Evolutionary conservation across 92 coral and sea anemone species (phyloP).

Genomic region (Epizoanthus ramosus): DNA sequence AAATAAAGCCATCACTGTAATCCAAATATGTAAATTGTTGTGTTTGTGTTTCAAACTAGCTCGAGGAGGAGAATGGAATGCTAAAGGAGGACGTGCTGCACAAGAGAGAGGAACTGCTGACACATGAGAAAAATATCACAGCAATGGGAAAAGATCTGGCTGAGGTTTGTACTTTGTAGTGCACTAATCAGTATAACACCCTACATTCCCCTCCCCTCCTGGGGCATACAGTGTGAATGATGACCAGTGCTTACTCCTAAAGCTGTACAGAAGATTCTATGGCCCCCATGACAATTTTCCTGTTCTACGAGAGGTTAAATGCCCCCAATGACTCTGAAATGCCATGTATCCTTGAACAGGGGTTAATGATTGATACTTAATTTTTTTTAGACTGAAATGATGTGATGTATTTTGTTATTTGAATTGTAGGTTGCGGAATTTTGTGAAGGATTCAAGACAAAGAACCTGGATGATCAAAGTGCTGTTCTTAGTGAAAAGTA

Average conservation of each 20-base stretch:
- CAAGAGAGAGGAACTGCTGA: conserved; percentile 65
- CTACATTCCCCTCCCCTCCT: background rate
- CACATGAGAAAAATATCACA: conserved; percentile 60
- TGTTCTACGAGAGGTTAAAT: too few relatives aligned
- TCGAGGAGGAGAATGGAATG: conserved; percentile 74
- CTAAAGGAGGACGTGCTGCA: conserved; percentile 66
- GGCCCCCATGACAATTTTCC: too few relatives aligned
- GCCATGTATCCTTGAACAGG: too few relatives aligned
- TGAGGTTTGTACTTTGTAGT: conserved; percentile 53
- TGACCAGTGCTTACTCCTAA: too few relatives aligned
- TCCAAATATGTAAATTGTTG: background rate
- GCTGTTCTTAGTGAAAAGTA: conserved; percentile 2
- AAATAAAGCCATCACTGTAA: background rate
- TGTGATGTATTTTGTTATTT: background rate
- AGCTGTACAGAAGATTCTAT: too few relatives aligned
- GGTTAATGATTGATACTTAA: background rate
- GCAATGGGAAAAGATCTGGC: conserved; percentile 56
- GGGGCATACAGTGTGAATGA: background rate
- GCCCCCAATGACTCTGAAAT: too few relatives aligned
- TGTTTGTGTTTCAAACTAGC: conserved; percentile 41
- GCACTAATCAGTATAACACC: background rate
- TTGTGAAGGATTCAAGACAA: conserved; percentile 51
- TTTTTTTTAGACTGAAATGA: background rate
- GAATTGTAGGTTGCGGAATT: conserved; percentile 65
- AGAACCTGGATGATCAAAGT: conserved; percentile 42